Conservation (phyloP, 2,888 invertebrate genomes). For the Branchellion lobata region DNA sequence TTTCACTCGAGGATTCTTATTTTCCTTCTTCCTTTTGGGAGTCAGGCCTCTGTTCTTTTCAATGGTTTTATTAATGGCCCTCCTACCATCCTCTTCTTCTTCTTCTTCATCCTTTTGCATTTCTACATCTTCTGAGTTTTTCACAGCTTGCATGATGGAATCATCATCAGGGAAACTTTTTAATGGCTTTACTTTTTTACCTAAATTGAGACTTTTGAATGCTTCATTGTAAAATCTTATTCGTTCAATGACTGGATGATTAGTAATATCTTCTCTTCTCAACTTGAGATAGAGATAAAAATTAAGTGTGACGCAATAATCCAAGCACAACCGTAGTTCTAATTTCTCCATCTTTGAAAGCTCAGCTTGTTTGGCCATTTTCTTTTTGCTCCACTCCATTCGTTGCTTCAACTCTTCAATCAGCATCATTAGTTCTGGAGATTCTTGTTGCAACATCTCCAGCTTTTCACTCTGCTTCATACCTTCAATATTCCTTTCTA, state of each 20-base stretch:
- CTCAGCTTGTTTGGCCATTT: background rate
- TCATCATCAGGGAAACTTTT: background rate
- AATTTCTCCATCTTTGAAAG: background rate
- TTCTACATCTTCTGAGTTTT: conserved; percentile 25
- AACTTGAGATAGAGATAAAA: conserved; percentile 84
- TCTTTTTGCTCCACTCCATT: background rate
- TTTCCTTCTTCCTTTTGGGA: conserved; percentile 84
- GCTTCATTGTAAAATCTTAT: conserved; percentile 61
- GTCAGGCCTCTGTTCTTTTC: conserved; percentile 92
- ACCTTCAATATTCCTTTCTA: conserved; percentile 76
- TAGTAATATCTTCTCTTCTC: conserved; percentile 71
- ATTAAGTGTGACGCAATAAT: conserved; percentile 78
- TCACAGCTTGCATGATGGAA: background rate
- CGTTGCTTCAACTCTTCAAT: conserved; percentile 17
- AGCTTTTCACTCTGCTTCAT: conserved; percentile 74
- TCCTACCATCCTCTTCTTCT: conserved; percentile 58
- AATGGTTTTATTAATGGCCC: conserved; percentile 67
- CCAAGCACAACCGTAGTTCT: background rate
- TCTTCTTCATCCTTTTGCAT: conserved; percentile 53
- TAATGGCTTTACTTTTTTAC: background rate
- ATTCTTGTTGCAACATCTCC: conserved; percentile 74
- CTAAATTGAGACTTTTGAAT: conserved; percentile 13
- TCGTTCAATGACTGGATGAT: conserved; percentile 84
- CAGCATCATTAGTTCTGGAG: conserved; percentile 70
- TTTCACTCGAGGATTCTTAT: conserved; percentile 90